Evolutionary conservation across 2,113 vertebrate genomes (phyloP).

Genomic region (Dipodomys spectabilis): DNA sequence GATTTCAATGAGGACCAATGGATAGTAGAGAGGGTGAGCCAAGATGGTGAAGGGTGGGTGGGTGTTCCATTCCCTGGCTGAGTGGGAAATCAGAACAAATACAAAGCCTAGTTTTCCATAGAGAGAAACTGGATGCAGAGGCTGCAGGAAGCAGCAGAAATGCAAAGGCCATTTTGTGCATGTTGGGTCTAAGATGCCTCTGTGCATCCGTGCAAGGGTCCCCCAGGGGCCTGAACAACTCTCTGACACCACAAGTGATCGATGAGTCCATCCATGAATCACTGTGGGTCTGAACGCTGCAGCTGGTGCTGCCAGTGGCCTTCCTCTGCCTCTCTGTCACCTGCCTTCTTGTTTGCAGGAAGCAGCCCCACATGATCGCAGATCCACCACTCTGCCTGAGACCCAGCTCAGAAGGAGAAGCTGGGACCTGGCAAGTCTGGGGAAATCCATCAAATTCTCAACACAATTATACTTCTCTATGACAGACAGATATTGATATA

Average conservation of each 20-base stretch:
- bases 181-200: fast-evolving
- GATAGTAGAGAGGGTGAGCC: not conserved
- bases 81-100: not conserved
- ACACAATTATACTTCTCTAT: not conserved
- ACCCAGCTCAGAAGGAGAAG: not conserved
- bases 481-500: too few species aligned
- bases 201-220: too few species aligned
- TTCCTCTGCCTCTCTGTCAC: not conserved
- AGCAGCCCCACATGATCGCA: not conserved
- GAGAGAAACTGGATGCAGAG: not conserved
- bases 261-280: too few species aligned
- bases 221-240: not conserved
- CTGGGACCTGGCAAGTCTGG: not conserved
- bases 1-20: not conserved
- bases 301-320: not conserved
- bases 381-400: not conserved
- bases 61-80: not conserved
- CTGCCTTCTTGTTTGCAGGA: not conserved
- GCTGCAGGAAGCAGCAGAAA: not conserved
- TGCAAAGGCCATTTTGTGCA: too few species aligned
- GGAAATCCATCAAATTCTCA: not conserved
- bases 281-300: fast-evolving
- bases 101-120: not conserved
- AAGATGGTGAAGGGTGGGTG: not conserved
- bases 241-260: not conserved